Conservation (phyloP, 2,888 invertebrate genomes). For the Cosmopolites sordidus region DNA sequence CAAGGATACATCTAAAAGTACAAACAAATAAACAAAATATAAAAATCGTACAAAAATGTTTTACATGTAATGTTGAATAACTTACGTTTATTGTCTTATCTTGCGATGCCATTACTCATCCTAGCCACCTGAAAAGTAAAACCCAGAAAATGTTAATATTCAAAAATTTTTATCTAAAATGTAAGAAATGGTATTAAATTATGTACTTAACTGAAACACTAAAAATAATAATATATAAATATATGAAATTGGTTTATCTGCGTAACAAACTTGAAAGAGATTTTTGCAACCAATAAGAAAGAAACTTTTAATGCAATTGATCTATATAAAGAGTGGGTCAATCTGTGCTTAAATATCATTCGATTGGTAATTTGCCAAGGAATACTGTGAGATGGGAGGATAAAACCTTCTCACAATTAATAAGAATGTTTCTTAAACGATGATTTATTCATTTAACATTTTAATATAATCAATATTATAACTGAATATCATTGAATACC, state of each 20-base stretch:
- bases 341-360: conserved; percentile 47
- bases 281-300: conserved; percentile 24
- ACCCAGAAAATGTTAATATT: background rate
- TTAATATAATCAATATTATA: no score
- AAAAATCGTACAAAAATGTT: conserved; percentile 1
- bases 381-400: conserved; percentile 5
- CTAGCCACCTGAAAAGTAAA: background rate
- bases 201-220: no score
- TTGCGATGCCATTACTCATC: conserved; percentile 39
- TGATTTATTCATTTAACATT: no score
- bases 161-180: no score
- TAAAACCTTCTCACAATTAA: background rate
- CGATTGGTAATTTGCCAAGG: conserved; percentile 46
- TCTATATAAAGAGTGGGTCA: conserved; percentile 52
- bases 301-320: conserved; percentile 41
- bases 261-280: conserved; percentile 2
- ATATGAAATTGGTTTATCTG: background rate
- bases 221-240: background rate
- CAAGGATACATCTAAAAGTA: conserved; percentile 11
- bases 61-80: conserved; percentile 8
- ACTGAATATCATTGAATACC: no score
- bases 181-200: no score
- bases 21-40: conserved; percentile 9
- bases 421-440: no score
- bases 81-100: conserved; percentile 35